phyloP scores from a whole-genome alignment of 1,140 invertebrate species.

The Carcinoscorpius rotundicauda region DNA sequence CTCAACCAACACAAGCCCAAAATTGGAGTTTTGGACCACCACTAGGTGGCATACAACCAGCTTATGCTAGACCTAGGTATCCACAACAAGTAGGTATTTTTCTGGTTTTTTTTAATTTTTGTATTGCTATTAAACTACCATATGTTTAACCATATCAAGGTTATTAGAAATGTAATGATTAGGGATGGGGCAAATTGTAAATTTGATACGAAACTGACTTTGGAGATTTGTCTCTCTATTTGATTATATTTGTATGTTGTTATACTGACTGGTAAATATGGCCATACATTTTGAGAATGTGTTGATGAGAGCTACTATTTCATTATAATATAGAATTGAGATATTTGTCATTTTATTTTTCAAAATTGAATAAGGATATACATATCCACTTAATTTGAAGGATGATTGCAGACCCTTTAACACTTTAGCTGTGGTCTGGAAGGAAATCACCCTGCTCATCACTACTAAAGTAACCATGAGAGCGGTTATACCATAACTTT shows the following conservation, averaged over 20 bases:
- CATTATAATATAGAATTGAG: no score
- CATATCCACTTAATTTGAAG: no score
- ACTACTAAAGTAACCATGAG: no score
- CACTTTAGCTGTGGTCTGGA: no score
- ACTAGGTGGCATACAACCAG: constrained; percentile 5
- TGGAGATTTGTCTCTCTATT: not conserved
- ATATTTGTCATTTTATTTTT: no score
- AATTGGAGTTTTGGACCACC: constrained; percentile 4
- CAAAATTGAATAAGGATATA: no score
- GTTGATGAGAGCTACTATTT: constrained; percentile 8
- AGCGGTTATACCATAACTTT: no score
- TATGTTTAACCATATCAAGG: no score
- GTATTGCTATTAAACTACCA: not conserved
- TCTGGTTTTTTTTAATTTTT: not conserved
- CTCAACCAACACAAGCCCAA: constrained; percentile 5
- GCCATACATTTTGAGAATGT: not conserved
- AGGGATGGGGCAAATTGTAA: not conserved
- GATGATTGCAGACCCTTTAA: no score
- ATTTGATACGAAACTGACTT: not conserved
- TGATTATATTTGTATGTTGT: not conserved
- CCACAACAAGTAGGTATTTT: constrained; percentile 12
- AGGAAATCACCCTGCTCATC: no score
- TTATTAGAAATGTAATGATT: not conserved
- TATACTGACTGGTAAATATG: not conserved
- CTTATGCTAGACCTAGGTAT: constrained; percentile 10